Conservation (phyloP, 2,888 invertebrate genomes). For the Camponotus fellah region DNA sequence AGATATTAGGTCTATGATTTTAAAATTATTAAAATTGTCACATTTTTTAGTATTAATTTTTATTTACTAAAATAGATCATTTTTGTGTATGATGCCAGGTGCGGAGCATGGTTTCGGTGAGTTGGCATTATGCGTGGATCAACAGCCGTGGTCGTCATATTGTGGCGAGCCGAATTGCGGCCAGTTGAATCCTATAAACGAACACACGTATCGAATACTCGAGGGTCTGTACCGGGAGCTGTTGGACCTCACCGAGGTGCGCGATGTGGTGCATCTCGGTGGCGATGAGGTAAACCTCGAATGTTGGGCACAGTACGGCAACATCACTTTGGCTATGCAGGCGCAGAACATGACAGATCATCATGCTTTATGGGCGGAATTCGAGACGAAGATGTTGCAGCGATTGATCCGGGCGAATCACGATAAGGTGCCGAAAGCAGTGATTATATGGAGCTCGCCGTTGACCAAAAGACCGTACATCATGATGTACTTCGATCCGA, state of each 20-base stretch:
- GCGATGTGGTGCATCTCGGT: slow-evolving; percentile 94
- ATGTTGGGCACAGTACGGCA: slow-evolving; percentile 90
- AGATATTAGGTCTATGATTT: no score
- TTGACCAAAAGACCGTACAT: slow-evolving; percentile 91
- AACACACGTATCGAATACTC: slow-evolving; percentile 91
- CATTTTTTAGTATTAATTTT: neutral
- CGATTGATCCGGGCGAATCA: slow-evolving; percentile 89
- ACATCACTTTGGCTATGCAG: slow-evolving; percentile 86
- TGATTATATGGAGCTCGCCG: slow-evolving; percentile 92
- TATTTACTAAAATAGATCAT: neutral
- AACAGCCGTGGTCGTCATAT: slow-evolving; percentile 92
- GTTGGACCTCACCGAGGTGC: slow-evolving; percentile 91
- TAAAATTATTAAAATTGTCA: neutral
- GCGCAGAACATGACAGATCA: slow-evolving; percentile 92
- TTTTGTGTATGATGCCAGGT: slow-evolving; percentile 68
- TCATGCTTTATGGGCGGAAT: slow-evolving; percentile 93
- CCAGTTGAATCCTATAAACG: slow-evolving; percentile 94
- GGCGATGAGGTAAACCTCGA: slow-evolving; percentile 94
- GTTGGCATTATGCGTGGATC: slow-evolving; percentile 93
- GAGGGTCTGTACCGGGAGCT: slow-evolving; percentile 92
- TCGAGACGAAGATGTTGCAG: slow-evolving; percentile 89
- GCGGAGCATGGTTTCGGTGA: slow-evolving; percentile 92
- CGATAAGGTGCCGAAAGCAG: slow-evolving; percentile 87
- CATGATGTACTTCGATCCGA: slow-evolving; percentile 90
- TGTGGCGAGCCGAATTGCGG: slow-evolving; percentile 96